These are phyloP conservation scores for Dynastes maya DNA, from an alignment of 2,888 invertebrate species.

Conservation along the genomic window DNA sequence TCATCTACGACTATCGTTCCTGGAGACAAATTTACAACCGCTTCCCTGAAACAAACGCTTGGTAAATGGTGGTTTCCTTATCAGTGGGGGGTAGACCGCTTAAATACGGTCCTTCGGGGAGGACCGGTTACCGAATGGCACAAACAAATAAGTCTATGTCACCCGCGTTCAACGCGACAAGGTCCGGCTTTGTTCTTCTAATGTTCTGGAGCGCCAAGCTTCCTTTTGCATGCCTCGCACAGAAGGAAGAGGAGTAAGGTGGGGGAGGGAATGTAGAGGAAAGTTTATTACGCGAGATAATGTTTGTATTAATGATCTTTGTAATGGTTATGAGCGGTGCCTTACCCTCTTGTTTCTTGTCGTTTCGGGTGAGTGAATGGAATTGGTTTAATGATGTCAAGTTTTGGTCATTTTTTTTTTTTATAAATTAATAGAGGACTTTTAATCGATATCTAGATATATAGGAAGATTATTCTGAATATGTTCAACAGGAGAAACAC, in stretches of 20 bases:
- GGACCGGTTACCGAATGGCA: not conserved
- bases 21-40: conserved; percentile 29
- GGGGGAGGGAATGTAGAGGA: not conserved
- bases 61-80: conserved; percentile 13
- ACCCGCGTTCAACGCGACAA: not conserved
- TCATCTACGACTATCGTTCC: conserved; percentile 16
- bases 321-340: conserved; percentile 9
- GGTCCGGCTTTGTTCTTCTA: conserved; percentile 31
- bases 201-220: too few species aligned
- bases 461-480: too few species aligned
- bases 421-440: too few species aligned
- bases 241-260: not conserved
- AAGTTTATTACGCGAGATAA: conserved; percentile 42
- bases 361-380: too few species aligned
- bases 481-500: too few species aligned
- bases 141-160: conserved; percentile 36
- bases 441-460: too few species aligned
- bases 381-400: too few species aligned
- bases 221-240: too few species aligned
- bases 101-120: conserved; percentile 26
- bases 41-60: not conserved
- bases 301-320: conserved; percentile 30
- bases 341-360: too few species aligned
- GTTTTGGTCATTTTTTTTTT: too few species aligned
- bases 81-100: conserved; percentile 28